These are phyloP conservation scores for Parotia lawesii DNA, from an alignment of 2,113 vertebrate genomes.

Conservation along the genomic window DNA sequence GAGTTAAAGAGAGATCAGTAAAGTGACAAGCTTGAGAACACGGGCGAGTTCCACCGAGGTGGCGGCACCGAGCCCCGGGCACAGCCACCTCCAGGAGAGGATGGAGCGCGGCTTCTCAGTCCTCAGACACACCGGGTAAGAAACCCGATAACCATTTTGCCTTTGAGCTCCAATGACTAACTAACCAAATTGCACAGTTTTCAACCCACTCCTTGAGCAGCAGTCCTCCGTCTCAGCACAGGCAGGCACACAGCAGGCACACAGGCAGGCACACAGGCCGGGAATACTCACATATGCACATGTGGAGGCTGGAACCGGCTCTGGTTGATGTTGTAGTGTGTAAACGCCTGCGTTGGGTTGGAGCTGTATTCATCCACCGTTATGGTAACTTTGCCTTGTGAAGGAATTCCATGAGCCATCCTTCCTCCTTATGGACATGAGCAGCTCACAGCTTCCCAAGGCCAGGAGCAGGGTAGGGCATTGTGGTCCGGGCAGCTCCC, in stretches of 20 bases:
- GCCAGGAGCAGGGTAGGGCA: constrained; percentile 76
- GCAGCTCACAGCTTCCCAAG: constrained; percentile 87
- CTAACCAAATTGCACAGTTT: neutral
- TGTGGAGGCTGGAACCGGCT: constrained; percentile 98
- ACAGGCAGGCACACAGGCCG: neutral
- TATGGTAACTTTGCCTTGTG: constrained; percentile 96
- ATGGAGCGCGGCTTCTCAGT: neutral
- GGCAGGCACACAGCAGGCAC: neutral
- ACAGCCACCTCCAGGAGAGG: neutral
- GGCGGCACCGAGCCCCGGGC: neutral
- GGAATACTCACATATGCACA: constrained; percentile 92
- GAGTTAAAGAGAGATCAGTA: neutral
- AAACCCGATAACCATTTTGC: rapidly evolving
- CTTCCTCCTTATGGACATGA: constrained; percentile 89
- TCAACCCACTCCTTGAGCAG: neutral
- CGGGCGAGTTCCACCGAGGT: rapidly evolving
- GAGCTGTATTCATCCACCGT: constrained; percentile 98
- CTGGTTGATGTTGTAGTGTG: constrained; percentile 99
- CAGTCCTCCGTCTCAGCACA: rapidly evolving
- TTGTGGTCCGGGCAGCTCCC: constrained; percentile 77
- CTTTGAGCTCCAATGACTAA: rapidly evolving
- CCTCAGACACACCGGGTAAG: rapidly evolving
- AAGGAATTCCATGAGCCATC: constrained; percentile 93
- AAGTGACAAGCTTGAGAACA: neutral
- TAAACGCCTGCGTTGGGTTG: constrained; percentile 97